Evolutionary conservation across 2,797 vertebrate species (phyloP).

Genomic region (Synaphobranchus kaupii): DNA sequence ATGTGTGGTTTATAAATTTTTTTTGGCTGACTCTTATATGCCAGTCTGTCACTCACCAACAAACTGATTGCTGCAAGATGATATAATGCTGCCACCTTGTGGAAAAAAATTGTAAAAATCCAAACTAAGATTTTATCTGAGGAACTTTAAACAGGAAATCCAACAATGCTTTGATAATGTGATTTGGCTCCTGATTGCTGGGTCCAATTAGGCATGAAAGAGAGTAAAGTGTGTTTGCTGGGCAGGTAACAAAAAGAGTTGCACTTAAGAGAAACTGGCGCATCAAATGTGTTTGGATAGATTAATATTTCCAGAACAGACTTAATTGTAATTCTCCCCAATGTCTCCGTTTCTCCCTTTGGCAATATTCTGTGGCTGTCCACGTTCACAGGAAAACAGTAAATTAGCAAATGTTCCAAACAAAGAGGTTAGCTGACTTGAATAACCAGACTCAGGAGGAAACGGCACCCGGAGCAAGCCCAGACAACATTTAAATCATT

Average conservation of each 20-base stretch:
- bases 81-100: slow-evolving; percentile 11
- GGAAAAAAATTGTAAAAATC: background rate
- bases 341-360: slow-evolving; percentile 17
- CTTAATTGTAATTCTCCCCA: slow-evolving; percentile 1
- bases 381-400: slow-evolving; percentile 19
- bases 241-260: background rate
- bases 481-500: background rate
- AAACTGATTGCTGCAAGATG: background rate
- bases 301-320: background rate
- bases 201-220: background rate
- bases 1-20: background rate
- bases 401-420: slow-evolving; percentile 11
- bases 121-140: background rate
- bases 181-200: background rate
- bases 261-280: slow-evolving; percentile 2
- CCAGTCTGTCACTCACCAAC: background rate
- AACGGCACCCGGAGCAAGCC: background rate
- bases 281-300: background rate
- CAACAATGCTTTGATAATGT: background rate
- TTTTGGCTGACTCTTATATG: background rate
- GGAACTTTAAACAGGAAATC: background rate
- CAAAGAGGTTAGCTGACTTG: background rate
- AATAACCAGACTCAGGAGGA: background rate
- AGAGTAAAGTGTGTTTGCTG: background rate
- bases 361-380: slow-evolving; percentile 1